Evolutionary conservation across 1,140 invertebrate species (phyloP).

Genomic region (Lasaia peninsularis): DNA sequence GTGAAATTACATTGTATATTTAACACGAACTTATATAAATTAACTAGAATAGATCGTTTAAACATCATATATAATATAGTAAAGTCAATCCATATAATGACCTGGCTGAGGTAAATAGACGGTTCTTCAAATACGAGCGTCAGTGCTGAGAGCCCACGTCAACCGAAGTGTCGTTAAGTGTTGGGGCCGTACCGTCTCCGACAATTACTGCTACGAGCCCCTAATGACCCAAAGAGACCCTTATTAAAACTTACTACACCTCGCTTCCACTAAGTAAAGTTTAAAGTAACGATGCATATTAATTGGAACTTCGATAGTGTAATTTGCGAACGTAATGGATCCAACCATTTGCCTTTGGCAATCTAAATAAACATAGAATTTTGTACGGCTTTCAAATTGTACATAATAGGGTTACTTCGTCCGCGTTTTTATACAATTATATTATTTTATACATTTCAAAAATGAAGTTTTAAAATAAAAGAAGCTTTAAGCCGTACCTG

Average conservation of each 20-base stretch:
- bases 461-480: too few species aligned
- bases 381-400: slow-evolving; percentile 4
- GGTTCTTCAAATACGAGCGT: slow-evolving; percentile 32
- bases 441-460: too few species aligned
- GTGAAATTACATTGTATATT: too few species aligned
- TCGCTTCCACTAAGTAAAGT: slow-evolving; percentile 44
- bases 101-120: slow-evolving; percentile 12
- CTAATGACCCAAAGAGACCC: slow-evolving; percentile 59
- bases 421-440: too few species aligned
- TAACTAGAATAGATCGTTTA: too few species aligned
- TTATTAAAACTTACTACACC: slow-evolving; percentile 59
- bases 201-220: slow-evolving; percentile 51
- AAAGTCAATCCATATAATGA: not conserved
- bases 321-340: slow-evolving; percentile 37
- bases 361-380: slow-evolving; percentile 5
- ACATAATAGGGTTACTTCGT: too few species aligned
- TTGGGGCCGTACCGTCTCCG: slow-evolving; percentile 38
- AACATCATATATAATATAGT: not conserved
- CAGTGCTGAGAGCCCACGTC: slow-evolving; percentile 29
- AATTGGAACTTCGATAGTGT: slow-evolving; percentile 53
- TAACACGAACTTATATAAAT: too few species aligned
- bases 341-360: slow-evolving; percentile 19
- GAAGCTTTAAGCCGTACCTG: too few species aligned
- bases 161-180: slow-evolving; percentile 56
- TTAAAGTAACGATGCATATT: slow-evolving; percentile 56